A percentile compares a stretch with the other conserved stretches of the same genome.
Evolutionary conservation across 2,888 invertebrate genomes (phyloP).

Genomic region (Acanthosepion lycidas): DNA sequence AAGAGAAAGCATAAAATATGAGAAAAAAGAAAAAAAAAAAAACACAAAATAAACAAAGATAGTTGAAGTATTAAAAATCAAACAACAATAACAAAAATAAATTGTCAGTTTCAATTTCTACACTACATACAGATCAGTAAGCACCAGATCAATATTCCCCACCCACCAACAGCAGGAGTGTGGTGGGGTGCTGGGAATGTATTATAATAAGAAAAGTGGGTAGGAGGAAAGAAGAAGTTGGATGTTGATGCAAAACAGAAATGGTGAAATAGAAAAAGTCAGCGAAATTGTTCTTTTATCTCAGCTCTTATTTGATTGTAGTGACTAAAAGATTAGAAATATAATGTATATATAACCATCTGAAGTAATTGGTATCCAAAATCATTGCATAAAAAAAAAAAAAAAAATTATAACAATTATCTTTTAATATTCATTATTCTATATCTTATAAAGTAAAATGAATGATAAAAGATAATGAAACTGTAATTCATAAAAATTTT

Average conservation of each 20-base stretch:
- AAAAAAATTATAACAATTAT: too few relatives aligned
- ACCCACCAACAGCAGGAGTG: neutral
- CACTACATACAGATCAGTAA: neutral
- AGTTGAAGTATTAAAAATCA: neutral
- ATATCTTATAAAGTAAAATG: too few relatives aligned
- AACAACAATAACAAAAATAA: neutral
- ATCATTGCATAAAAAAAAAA: too few relatives aligned
- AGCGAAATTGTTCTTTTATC: neutral
- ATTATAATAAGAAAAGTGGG: neutral
- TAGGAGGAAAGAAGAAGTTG: neutral
- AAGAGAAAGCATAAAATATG: neutral
- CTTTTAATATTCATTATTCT: too few relatives aligned
- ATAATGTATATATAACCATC: too few relatives aligned
- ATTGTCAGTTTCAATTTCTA: neutral
- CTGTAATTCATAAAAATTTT: too few relatives aligned
- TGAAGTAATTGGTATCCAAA: too few relatives aligned
- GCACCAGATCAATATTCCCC: neutral
- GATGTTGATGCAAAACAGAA: neutral
- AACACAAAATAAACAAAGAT: neutral
- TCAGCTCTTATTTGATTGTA: neutral
- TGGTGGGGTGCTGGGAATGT: neutral
- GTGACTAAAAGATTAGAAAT: neutral
- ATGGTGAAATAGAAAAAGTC: neutral
- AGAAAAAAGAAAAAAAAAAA: neutral
- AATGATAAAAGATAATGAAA: too few relatives aligned